Conservation (phyloP, 2,888 invertebrate species). For the Myopa tessellatipennis region DNA sequence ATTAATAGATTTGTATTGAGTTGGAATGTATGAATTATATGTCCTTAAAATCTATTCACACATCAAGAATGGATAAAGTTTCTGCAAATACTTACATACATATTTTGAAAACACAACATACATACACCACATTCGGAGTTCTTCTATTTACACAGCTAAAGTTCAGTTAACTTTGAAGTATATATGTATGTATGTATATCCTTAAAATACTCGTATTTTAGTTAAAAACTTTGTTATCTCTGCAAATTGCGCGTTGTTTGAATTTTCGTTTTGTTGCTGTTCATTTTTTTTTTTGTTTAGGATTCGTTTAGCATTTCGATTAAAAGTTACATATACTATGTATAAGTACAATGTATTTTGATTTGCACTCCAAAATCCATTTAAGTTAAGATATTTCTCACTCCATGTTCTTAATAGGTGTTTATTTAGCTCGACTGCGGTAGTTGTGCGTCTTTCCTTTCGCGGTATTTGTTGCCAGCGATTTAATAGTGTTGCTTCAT, state of each 20-base stretch:
- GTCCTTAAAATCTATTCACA: constrained; percentile 29
- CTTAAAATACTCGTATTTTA: constrained; percentile 45
- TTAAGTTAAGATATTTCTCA: constrained; percentile 53
- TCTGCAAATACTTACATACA: background rate
- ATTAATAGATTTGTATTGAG: background rate
- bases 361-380: constrained; percentile 39
- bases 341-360: constrained; percentile 13
- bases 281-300: constrained; percentile 16
- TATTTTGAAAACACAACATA: constrained; percentile 31
- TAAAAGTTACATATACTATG: background rate
- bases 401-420: constrained; percentile 38
- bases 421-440: constrained; percentile 36
- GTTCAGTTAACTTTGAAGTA: constrained; percentile 31
- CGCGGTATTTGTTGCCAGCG: constrained; percentile 36
- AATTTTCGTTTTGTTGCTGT: constrained; percentile 48
- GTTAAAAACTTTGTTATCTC: constrained; percentile 44
- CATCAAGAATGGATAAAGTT: constrained; percentile 32
- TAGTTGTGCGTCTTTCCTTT: constrained; percentile 49
- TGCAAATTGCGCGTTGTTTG: constrained; percentile 52
- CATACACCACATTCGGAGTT: constrained; percentile 29
- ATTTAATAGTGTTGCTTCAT: constrained; percentile 37
- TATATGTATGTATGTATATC: background rate
- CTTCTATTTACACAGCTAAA: constrained; percentile 41
- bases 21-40: constrained; percentile 24
- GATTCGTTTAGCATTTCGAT: constrained; percentile 47